Evolutionary conservation across 1,140 invertebrate genomes (phyloP), one percentile per base, ranked within the genome.

Genomic region (Eupeodes corollae): DNA sequence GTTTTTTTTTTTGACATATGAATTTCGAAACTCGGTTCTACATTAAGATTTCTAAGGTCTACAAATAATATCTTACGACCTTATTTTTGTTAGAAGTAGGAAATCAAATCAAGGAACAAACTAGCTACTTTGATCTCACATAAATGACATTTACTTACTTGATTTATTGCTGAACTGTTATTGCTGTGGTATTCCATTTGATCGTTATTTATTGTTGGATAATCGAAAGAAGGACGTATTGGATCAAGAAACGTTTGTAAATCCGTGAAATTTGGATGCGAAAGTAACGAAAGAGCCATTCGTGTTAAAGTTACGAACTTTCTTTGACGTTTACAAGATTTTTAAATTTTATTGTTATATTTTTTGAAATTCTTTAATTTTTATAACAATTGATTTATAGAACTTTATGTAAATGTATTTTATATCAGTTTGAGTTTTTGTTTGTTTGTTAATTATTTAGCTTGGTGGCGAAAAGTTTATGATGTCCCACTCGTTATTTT

Each of bases 231-330:
- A 50, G 58, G 51, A 56, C 59, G 59, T 61, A 59, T 59, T 53
- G 63, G 62, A 53, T 66, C 63, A 52, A 66, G 63, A 43, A 66
- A 58, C 47, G 60, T 57, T 60, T 66, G 60, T 55, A 66, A 57
- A 65, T 66, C 63, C 56, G 59, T 66, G 41, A 60, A 61, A 51
- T 59, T 61, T 51, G 60, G 63, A 56, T 63, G 60, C 18, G 59
- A 55, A 48, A 61, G 52, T 58, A 63, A 59, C 54, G 63, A 63
- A 58, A 66, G 60, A 59, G 63, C 63, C 63, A 66, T 66, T 65
- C 63, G 63, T 50, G 52, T 39, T 43, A n/a, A n/a, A n/a, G n/a
- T n/a, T 44, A 47, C 44, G 47, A 54, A 15, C 12, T 42, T 44
- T 50, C 38, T 14, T 40, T 52, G 18, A 42, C 21, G 8, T 8